Base-by-base conservation (phyloP, 2,888 invertebrate genomes). In the Leptopilina syphax region DNA sequence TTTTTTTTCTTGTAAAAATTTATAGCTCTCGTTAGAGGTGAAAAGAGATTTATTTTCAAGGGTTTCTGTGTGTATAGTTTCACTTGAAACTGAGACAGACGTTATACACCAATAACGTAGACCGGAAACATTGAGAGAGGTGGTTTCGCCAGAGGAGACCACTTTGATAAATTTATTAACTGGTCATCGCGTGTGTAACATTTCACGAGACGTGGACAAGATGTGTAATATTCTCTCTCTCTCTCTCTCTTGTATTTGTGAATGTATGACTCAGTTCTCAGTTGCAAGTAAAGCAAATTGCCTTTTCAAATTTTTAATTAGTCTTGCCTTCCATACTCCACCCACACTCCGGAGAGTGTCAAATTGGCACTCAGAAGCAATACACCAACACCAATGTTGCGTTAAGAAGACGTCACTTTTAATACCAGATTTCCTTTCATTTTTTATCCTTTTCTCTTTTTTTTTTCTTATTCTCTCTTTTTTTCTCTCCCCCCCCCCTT, bases 91-190 rank as follows among this genome's bases (percentile, higher is more conserved):
- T 65, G 34, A 73, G 57, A 57, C 57, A 54, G 27, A 50, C 50
- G 24, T 63, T 9, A 50, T 47, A 18, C 41, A 47, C 34, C 57
- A 34, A 50, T 50, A 50, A 50, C 13, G n/a, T 34, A 57, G 54
- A 34, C 10, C 57, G 73, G 41, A 73, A 73, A 57, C 18, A 73
- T 57, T 54, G 54, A 57, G 54, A 34, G 50, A 18, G 34, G 13
- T 57, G 34, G 34, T 57, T 73, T 73, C 73, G 13, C 54, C 57
- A 34, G 73, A 73, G 73, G 73, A 73, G 41, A 34, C 50, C n/a
- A 57, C 13, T 18, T 63, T 73, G 73, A 73, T 57, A 70, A 70
- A 70, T 70, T 70, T 70, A 70, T 70, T 54, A 73, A 73, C 73
- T 73, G 73, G 34, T 57, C 73, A 73, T 73, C 57, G 41, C 34